Evolutionary conservation across 1,140 invertebrate species (phyloP).

Genomic region (Colletes latitarsis): DNA sequence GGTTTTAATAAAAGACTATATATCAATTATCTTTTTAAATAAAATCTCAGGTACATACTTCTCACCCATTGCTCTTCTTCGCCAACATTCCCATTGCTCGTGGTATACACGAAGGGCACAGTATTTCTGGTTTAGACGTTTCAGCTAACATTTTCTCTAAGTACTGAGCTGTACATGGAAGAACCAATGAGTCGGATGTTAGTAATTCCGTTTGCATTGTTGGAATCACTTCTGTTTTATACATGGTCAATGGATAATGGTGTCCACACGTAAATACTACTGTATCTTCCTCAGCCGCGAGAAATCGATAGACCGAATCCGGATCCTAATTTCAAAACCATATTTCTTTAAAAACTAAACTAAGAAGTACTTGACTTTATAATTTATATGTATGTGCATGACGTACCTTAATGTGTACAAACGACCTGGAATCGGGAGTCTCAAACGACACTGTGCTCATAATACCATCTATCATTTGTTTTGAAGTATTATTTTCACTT

Average conservation of each 20-base stretch:
- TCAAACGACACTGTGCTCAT: conserved; percentile 75
- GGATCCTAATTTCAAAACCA: conserved; percentile 66
- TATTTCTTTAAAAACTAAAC: background rate
- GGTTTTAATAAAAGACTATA: conserved; percentile 12
- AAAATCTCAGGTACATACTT: conserved; percentile 53
- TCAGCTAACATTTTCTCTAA: conserved; percentile 71
- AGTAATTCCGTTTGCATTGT: conserved; percentile 78
- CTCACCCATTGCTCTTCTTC: conserved; percentile 60
- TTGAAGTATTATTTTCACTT: conserved; percentile 72
- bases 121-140: conserved; percentile 72
- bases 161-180: conserved; percentile 76
- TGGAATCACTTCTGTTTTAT: conserved; percentile 74
- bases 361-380: background rate
- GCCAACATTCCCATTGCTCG: conserved; percentile 69
- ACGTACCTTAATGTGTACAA: conserved; percentile 78
- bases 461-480: conserved; percentile 79
- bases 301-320: conserved; percentile 72
- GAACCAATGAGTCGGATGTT: conserved; percentile 68
- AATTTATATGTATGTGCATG: background rate
- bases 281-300: conserved; percentile 73
- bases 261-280: conserved; percentile 80
- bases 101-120: conserved; percentile 77
- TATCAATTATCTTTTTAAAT: conserved; percentile 26
- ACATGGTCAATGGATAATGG: conserved; percentile 75
- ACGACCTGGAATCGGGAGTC: conserved; percentile 74